Evolutionary conservation across 2,888 invertebrate genomes (phyloP), one percentile per base, ranked within the genome.

Genomic region (Aporophyla lueneburgensis): DNA sequence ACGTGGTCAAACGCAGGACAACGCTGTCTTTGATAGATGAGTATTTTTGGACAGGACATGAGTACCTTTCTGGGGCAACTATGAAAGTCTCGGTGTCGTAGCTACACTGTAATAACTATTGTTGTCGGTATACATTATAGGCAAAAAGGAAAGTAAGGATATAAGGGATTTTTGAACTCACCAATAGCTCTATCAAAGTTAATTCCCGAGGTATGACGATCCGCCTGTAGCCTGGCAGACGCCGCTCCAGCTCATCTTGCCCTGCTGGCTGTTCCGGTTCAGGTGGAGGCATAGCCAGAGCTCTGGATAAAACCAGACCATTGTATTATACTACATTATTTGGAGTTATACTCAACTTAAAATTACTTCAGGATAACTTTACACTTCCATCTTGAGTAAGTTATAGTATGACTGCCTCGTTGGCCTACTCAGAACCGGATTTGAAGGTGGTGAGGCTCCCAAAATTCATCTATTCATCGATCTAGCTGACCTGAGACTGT

Each of bases 131-230:
- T 14, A 21, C 7, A 33, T 33, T 33, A 33, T 33, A 2, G 14
- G 21, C 27, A 27, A 21, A 27, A 21, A 14, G 0, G 5, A 66
- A 27, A 21, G 21, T 66, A 54, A 51, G 2, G 43, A 56, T 10
- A 21, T 7, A 16, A 74, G 6, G 5, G 1, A 21, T 46, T 40
- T 14, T 1, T 1, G n/a, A 72, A 84, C 95, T 93, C 90, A 97
- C 97, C 94, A 97, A 88, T 6, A 97, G 90, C 89, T 97, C 97
- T 81, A 97, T 97, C 49, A 97, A 92, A 1, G 97, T 97, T 51
- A 97, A 94, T 83, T 97, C 97, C 46, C 96, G 91, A 0, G 97
- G 97, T 83, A 97, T 94, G 10, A 97, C 96, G 72, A 97, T 97
- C 3, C 97, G 97, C 74, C 97, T 92, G 86, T 97, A 96, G 51